phyloP scores from a whole-genome alignment of 2,113 vertebrate genomes.

The Peromyscus californicus region DNA sequence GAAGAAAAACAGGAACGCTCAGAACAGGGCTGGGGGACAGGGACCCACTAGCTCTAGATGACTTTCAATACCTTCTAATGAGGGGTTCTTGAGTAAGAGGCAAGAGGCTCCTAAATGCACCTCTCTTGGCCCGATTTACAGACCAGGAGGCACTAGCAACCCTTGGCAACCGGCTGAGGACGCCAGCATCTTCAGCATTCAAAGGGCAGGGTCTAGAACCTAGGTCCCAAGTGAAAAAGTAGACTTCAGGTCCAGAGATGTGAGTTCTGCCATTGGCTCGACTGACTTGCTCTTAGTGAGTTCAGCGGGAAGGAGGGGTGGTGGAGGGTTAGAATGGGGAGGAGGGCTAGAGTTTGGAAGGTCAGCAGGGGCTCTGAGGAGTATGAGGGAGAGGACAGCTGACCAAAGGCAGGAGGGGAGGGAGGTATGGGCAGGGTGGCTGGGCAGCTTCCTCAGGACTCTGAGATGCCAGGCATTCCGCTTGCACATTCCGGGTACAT shows the following conservation, averaged over 20 bases:
- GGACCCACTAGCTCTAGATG: neutral
- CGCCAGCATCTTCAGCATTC: conserved; percentile 1
- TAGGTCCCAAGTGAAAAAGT: conserved; percentile 50
- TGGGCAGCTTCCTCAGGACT: conserved; percentile 82
- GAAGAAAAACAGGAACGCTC: conserved; percentile 61
- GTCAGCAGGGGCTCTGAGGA: conserved; percentile 51
- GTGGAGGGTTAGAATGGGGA: conserved; percentile 34
- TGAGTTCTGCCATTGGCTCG: conserved; percentile 38
- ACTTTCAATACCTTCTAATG: conserved; percentile 2
- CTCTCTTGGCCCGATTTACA: conserved; percentile 40
- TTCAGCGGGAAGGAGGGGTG: conserved; percentile 57
- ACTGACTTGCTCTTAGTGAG: conserved; percentile 47
- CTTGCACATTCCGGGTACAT: conserved; percentile 94
- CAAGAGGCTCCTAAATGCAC: neutral
- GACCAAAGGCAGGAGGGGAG: conserved; percentile 59
- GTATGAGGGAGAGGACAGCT: conserved; percentile 46
- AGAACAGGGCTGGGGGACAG: conserved; percentile 47
- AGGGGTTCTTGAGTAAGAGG: neutral
- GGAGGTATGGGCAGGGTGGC: conserved; percentile 67
- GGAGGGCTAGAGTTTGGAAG: conserved; percentile 32
- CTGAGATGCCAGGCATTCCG: conserved; percentile 94
- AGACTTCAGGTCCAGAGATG: conserved; percentile 31
- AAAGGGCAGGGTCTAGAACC: neutral
- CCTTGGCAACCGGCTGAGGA: neutral
- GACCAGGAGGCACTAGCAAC: neutral